phyloP scores from a whole-genome alignment of 2,113 vertebrate species.

The Corydoras maculifer region DNA sequence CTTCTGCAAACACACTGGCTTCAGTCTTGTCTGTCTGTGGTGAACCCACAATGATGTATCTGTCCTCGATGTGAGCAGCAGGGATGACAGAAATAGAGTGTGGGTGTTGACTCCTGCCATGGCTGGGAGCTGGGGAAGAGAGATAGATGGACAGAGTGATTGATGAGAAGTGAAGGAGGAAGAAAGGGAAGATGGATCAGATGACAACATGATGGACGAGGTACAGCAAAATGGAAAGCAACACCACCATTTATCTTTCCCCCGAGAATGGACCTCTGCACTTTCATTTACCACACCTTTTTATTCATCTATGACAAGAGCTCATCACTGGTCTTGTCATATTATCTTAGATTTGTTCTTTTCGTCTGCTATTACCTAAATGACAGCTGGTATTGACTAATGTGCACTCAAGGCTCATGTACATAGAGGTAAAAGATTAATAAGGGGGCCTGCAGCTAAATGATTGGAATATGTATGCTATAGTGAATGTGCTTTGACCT shows the following conservation, averaged over 20 bases:
- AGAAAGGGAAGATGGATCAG: conserved; percentile 45
- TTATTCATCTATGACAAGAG: conserved; percentile 29
- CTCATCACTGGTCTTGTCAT: conserved; percentile 20
- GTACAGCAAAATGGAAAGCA: conserved; percentile 43
- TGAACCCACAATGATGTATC: conserved; percentile 24
- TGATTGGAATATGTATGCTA: neutral
- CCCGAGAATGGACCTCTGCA: conserved; percentile 32
- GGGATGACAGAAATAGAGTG: conserved; percentile 39
- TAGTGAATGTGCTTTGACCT: conserved; percentile 4
- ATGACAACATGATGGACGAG: conserved; percentile 41
- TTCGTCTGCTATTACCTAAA: conserved; percentile 18
- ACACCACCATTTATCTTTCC: conserved; percentile 40
- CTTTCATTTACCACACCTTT: conserved; percentile 28
- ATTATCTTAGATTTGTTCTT: conserved; percentile 19
- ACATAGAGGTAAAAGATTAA: neutral
- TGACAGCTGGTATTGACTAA: conserved; percentile 35
- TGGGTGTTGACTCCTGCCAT: conserved; percentile 39
- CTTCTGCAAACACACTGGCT: conserved; percentile 5
- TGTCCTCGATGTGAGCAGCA: conserved; percentile 22
- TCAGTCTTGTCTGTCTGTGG: conserved; percentile 16
- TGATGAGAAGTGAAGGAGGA: conserved; percentile 41
- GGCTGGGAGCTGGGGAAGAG: conserved; percentile 28
- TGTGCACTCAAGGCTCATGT: conserved; percentile 15
- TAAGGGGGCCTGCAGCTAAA: neutral
- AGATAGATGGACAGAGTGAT: conserved; percentile 40